These are phyloP conservation scores for Cylindroiulus punctatus DNA, from an alignment of 2,888 invertebrate genomes.

Conservation along the genomic window DNA sequence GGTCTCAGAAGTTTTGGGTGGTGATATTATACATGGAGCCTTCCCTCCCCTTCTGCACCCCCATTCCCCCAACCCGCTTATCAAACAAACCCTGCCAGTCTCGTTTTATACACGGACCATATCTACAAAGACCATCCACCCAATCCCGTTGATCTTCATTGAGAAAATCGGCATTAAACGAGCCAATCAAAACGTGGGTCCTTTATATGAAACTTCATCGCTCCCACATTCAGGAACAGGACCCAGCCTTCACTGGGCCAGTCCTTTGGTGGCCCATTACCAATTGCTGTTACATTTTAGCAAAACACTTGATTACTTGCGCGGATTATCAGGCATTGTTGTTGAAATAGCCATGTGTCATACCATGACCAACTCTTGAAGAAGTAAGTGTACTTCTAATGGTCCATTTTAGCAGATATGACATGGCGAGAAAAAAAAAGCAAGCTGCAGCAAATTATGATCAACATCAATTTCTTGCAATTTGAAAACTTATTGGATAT, in stretches of 20 bases:
- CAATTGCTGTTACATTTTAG: constrained; percentile 40
- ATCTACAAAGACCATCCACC: constrained; percentile 24
- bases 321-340: neutral
- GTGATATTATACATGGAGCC: neutral
- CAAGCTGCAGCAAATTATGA: neutral
- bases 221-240: neutral
- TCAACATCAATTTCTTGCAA: neutral
- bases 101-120: neutral
- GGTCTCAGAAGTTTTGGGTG: neutral
- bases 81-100: neutral
- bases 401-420: neutral
- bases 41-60: constrained; percentile 25
- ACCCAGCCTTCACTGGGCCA: constrained; percentile 19
- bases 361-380: constrained; percentile 30
- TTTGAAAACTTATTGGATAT: neutral
- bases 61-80: neutral
- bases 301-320: constrained; percentile 45
- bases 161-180: neutral
- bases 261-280: constrained; percentile 29
- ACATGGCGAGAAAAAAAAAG: neutral
- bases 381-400: constrained; percentile 16
- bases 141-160: constrained; percentile 33
- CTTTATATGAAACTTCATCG: constrained; percentile 36
- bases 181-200: constrained; percentile 32
- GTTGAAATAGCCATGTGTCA: constrained; percentile 9